Evolutionary conservation across 2,113 vertebrate genomes (phyloP).

Genomic region (Helogale parvula): DNA sequence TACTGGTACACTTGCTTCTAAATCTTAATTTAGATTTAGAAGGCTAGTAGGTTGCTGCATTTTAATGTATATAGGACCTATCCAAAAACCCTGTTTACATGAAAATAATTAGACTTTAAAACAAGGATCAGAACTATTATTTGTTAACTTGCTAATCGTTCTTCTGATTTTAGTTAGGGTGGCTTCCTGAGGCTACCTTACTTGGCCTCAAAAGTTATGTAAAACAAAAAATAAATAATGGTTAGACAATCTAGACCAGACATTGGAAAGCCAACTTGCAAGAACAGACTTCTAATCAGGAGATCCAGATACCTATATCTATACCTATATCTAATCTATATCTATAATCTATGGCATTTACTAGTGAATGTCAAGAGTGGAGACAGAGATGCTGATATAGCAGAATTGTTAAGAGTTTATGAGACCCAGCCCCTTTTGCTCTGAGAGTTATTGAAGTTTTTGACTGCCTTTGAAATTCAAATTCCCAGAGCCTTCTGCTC

Average conservation of each 20-base stretch:
- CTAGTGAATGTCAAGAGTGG: neutral
- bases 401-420: neutral
- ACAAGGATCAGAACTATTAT: neutral
- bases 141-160: neutral
- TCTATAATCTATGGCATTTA: neutral
- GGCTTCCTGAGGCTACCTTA: neutral
- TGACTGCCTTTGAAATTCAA: neutral
- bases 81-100: neutral
- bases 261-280: neutral
- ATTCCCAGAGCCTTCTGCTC: neutral
- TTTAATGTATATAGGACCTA: neutral
- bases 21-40: neutral
- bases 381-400: neutral
- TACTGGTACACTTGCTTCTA: neutral
- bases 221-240: neutral
- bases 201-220: constrained; percentile 6
- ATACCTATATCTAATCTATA: too few species aligned
- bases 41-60: neutral
- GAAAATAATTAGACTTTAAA: neutral
- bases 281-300: neutral
- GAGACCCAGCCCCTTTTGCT: neutral
- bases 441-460: neutral
- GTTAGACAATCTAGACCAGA: neutral
- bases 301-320: neutral
- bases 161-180: neutral